A percentile compares a stretch with the other conserved stretches of the same genome.
phyloP scores from a whole-genome alignment of 2,113 vertebrate species.

The Steatornis caripensis region DNA sequence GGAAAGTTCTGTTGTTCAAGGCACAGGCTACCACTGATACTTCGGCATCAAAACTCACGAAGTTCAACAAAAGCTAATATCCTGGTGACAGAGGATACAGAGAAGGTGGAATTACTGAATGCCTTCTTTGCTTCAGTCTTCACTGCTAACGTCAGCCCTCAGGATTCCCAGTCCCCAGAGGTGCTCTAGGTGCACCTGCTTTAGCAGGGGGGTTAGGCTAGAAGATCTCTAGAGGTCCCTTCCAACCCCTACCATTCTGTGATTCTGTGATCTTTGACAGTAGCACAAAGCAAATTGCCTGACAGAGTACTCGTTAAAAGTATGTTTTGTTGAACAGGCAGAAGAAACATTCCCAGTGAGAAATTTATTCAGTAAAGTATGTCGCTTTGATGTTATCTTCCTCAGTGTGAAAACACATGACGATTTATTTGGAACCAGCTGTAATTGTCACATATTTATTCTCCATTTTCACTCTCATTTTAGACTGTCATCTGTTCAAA shows the following conservation, averaged over 20 bases:
- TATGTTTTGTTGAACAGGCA: not conserved
- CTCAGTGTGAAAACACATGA: not conserved
- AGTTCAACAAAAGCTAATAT: not conserved
- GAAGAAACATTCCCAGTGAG: not conserved
- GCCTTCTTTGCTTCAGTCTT: too few relatives aligned
- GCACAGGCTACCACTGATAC: not conserved
- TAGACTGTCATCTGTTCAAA: not conserved
- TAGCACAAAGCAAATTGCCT: not conserved
- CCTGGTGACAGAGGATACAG: too few relatives aligned
- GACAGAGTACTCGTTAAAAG: not conserved
- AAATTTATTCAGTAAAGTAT: not conserved
- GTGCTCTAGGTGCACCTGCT: too few relatives aligned
- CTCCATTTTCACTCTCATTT: not conserved
- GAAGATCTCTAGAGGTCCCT: too few relatives aligned
- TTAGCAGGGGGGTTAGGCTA: too few relatives aligned
- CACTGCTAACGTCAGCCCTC: too few relatives aligned
- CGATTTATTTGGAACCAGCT: not conserved
- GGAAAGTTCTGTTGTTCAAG: not conserved
- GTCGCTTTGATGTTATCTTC: not conserved
- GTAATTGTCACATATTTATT: not conserved
- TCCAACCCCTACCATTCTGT: too few relatives aligned
- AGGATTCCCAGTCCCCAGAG: too few relatives aligned
- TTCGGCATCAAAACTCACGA: not conserved
- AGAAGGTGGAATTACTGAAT: too few relatives aligned
- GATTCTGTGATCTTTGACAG: too few relatives aligned